Evolutionary conservation across 2,797 vertebrate species (phyloP).

Genomic region (Sciurus vulgaris): DNA sequence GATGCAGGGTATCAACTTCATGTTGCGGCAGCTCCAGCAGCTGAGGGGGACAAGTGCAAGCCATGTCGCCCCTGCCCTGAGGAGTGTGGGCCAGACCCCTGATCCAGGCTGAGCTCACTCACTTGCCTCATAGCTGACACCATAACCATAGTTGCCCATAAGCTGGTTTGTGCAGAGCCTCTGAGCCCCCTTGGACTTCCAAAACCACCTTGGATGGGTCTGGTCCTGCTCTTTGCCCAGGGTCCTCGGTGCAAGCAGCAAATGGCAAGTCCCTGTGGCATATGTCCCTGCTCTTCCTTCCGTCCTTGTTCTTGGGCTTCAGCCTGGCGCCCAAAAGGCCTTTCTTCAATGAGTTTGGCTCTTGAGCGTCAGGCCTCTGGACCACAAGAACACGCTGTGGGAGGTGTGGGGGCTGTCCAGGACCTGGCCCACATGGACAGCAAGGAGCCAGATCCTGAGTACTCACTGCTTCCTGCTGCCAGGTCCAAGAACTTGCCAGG

Average conservation of each 20-base stretch:
- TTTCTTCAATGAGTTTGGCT: not conserved
- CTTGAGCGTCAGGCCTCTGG: not conserved
- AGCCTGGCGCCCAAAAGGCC: not conserved
- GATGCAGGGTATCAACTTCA: not conserved
- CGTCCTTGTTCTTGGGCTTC: not conserved
- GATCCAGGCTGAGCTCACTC: not conserved
- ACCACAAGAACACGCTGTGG: not conserved
- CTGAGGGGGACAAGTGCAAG: too few relatives aligned
- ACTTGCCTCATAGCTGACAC: fast-evolving
- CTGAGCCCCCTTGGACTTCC: not conserved
- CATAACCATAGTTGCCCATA: not conserved
- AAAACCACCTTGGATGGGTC: not conserved
- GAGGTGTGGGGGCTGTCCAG: not conserved
- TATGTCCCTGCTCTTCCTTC: not conserved
- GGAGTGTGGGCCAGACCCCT: fast-evolving
- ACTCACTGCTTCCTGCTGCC: not conserved
- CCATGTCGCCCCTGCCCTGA: not conserved
- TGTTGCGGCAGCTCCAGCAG: fast-evolving
- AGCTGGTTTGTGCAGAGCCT: too few relatives aligned
- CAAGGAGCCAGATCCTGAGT: not conserved
- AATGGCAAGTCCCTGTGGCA: not conserved
- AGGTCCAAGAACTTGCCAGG: not conserved
- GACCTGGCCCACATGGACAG: not conserved
- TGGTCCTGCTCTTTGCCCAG: not conserved
- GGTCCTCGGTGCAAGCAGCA: not conserved